phyloP scores from a whole-genome alignment of 2,797 vertebrate species.

The Lagorchestes hirsutus region DNA sequence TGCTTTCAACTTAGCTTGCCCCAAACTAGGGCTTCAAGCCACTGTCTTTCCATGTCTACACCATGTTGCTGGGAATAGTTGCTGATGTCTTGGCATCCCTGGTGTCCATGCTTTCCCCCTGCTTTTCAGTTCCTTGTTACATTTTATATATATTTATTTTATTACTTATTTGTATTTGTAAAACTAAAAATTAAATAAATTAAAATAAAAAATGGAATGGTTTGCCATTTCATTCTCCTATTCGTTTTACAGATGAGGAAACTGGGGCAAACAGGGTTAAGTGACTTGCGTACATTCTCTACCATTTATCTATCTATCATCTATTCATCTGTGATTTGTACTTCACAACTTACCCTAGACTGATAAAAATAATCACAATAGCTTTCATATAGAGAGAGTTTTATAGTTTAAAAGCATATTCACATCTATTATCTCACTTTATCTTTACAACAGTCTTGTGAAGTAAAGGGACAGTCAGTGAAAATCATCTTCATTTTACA shows the following conservation, averaged over 20 bases:
- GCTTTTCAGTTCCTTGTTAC: not conserved
- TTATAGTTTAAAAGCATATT: not conserved
- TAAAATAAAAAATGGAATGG: not conserved
- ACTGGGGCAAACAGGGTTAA: not conserved
- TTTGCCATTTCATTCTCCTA: not conserved
- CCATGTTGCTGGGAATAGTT: not conserved
- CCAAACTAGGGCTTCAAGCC: not conserved
- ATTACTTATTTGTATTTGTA: not conserved
- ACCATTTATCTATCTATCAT: not conserved
- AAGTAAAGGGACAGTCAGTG: not conserved
- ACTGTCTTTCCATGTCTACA: not conserved
- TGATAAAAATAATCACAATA: not conserved
- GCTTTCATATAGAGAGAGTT: not conserved
- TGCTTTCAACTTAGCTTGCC: not conserved
- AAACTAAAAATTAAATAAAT: not conserved
- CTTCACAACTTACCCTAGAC: not conserved
- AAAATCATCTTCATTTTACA: not conserved
- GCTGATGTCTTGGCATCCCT: not conserved
- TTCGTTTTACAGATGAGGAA: not conserved
- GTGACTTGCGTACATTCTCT: not conserved
- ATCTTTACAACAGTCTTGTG: not conserved
- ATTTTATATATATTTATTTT: not conserved
- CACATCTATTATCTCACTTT: not conserved
- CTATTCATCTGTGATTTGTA: not conserved
- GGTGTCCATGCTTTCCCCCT: not conserved